Evolutionary conservation across 2,888 invertebrate species (phyloP).

Genomic region (Lasioglossum vierecki): DNA sequence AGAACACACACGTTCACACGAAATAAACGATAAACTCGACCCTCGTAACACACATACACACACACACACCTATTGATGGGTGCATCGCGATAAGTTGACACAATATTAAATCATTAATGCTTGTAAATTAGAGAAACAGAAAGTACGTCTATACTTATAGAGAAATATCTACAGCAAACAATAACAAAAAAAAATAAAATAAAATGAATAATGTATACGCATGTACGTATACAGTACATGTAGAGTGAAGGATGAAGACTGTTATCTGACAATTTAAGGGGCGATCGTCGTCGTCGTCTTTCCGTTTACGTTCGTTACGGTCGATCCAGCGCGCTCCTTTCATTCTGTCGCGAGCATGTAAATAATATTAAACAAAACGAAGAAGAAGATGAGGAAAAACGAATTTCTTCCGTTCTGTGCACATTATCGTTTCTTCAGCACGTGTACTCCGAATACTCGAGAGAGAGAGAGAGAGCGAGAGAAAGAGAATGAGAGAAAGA

Average conservation of each 20-base stretch:
- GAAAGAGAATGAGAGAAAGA: neutral
- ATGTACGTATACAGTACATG: conserved; percentile 17
- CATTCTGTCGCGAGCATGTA: conserved; percentile 10
- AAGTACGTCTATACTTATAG: conserved; percentile 78
- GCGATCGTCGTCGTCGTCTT: conserved; percentile 1
- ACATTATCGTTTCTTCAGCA: conserved; percentile 10
- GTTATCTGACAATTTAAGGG: conserved; percentile 21
- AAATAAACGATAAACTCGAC: conserved; percentile 71
- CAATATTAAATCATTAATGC: conserved; percentile 76
- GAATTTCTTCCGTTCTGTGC: conserved; percentile 8
- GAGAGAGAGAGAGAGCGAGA: neutral
- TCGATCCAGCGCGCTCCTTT: neutral
- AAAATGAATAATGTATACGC: conserved; percentile 30
- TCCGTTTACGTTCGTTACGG: neutral
- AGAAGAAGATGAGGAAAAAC: neutral
- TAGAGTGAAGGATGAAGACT: conserved; percentile 12
- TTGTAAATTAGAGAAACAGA: conserved; percentile 82
- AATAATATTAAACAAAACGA: neutral
- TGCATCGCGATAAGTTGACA: conserved; percentile 69
- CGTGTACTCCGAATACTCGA: neutral
- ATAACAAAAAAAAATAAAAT: neutral
- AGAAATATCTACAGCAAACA: conserved; percentile 26
- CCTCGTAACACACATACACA: conserved; percentile 53
- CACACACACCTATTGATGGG: conserved; percentile 71
- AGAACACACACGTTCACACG: conserved; percentile 22